Evolutionary conservation across 30 jellyfish, hydroid and myxozoan species (phyloP), one percentile per base, ranked within the genome.

Genomic region (Cassiopea xamachana): DNA sequence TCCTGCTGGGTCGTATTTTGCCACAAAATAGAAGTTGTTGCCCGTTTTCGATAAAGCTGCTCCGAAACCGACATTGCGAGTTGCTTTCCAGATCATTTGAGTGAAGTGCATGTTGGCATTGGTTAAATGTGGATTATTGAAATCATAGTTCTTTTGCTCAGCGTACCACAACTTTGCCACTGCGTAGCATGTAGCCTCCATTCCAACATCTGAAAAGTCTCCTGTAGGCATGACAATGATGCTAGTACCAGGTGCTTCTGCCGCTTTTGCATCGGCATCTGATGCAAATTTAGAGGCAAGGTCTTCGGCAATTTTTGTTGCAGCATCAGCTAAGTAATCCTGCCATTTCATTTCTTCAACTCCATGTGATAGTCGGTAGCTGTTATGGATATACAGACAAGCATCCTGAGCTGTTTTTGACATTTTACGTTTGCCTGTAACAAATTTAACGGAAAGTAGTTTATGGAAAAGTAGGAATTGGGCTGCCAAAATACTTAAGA

Each of bases 1-100:
- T 46, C 98, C 98, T 1, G 98, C 93, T 9, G 98, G 98, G 72
- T 95, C 94, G 76, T 85, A 95, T 84, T 86, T 95, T 17, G 98
- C 96, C 27, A 90, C 98, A 62, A 95, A 79, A 68, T 95, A 95
- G 7, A 90, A 60, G 49, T 60, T 44, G 6, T 50, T 77, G 17
- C 96, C 90, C 50, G 67, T 84, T 18, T 80, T 50, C 18, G 95
- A 49, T 64, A 70, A 27, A 46, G 96, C 91, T 17, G 69, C 81
- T 15, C 96, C 97, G n/a, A 95, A 75, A 2, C 98, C 98, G 18
- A 91, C 93, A 19, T 78, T 71, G 77, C 79, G 89, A 1, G 98
- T 48, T 7, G 96, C 92, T 75, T 95, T 95, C 98, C 98, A 95
- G 1, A 95, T 94, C 80, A 95, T 62, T 60, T 95, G 98, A 46